Base-by-base conservation (phyloP, 2,888 invertebrate species). In the Pantelozetes paolii region DNA sequence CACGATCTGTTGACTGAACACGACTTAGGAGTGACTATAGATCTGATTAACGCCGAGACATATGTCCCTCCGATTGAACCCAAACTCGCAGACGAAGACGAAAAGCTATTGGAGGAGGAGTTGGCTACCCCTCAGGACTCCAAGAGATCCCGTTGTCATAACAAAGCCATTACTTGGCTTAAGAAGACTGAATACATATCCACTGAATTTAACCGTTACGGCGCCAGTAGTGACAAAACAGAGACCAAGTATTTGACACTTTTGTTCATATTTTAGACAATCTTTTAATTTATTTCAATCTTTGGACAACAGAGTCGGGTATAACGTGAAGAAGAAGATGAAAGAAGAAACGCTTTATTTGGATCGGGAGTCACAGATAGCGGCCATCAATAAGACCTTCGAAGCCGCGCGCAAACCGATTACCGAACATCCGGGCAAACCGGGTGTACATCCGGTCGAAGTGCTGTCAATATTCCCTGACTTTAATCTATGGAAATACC, bases 161-260 rank as follows among this genome's bases (percentile, higher is more conserved):
- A 94, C 1, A 90, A 92, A 78, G 92, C 91, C 81, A 98, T 99
- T 1, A 97, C 99, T 0, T 99, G 99, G 99, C 86, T 99, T 81
- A 88, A 99, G 72, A 90, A 96, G 79, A 99, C 99, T 0, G 99
- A 99, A 83, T 99, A 99, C 81, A 99, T 99, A 80, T 97, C 97
- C 5, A 97, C 98, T 50, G 99, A 99, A 84, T 96, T 94, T 82
- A 98, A 97, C 26, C 87, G 98, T 77, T 98, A 96, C 83, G 95
- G 96, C 82, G 94, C 96, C 23, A 92, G 93, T 82, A 91, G 92
- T 78, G 97, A 98, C 81, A 95, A 97, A 86, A 94, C 95, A 81
- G 99, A 99, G 86, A 95, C 97, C 0, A 98, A 96, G 73, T 72
- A 32, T 6, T 57, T 69, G 20, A 48, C 15, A 32, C 32, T n/a